phyloP scores from a whole-genome alignment of 1,140 invertebrate species.

The Zeugodacus cucurbitae region DNA sequence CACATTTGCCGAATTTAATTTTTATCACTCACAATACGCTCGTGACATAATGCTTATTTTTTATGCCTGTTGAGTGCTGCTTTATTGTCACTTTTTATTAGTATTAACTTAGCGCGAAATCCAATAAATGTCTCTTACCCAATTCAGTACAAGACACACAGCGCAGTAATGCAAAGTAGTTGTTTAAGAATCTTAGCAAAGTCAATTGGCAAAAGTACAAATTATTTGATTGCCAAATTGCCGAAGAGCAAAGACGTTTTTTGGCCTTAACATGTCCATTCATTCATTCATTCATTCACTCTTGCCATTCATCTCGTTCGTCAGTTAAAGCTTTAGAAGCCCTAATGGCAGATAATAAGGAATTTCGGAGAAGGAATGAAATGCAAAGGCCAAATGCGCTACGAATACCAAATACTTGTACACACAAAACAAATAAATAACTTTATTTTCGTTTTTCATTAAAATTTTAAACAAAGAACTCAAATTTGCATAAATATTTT shows the following conservation, averaged over 20 bases:
- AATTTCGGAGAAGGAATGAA: background rate
- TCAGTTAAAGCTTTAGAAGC: background rate
- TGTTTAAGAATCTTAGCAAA: background rate
- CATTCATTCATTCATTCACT: background rate
- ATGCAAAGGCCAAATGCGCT: background rate
- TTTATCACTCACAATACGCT: background rate
- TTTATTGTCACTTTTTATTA: background rate
- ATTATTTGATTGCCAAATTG: background rate
- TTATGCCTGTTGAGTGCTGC: background rate
- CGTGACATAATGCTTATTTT: background rate
- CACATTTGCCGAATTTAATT: background rate
- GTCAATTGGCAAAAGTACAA: background rate
- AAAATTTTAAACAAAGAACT: constrained; percentile 33
- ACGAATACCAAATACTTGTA: background rate
- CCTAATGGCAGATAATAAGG: background rate
- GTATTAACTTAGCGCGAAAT: background rate
- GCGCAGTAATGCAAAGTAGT: background rate
- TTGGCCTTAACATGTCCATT: background rate
- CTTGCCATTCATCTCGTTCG: background rate
- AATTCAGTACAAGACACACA: background rate
- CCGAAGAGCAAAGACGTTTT: background rate
- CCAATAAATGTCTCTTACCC: background rate
- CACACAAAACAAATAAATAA: constrained; percentile 28
- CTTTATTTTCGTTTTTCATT: constrained; percentile 6
- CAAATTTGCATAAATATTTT: constrained; percentile 39